These are phyloP conservation scores for Promerops cafer DNA, from an alignment of 2,113 vertebrate genomes.

Conservation along the genomic window DNA sequence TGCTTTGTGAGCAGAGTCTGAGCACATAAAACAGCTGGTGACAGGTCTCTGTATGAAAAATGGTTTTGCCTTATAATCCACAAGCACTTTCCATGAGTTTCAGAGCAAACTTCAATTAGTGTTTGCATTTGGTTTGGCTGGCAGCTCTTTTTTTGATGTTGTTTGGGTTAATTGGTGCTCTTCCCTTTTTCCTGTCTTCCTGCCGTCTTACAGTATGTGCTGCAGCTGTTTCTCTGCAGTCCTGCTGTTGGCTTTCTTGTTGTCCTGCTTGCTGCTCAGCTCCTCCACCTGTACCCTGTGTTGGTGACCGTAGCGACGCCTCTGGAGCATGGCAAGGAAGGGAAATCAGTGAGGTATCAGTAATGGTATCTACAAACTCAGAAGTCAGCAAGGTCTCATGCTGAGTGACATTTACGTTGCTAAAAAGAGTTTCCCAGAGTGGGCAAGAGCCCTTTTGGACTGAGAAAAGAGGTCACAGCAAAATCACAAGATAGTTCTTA, in stretches of 20 bases:
- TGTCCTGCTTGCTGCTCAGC: neutral
- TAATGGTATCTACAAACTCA: neutral
- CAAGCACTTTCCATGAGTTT: accelerated
- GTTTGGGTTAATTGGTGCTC: neutral
- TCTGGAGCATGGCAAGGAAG: neutral
- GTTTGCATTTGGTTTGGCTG: neutral
- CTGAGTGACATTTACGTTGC: neutral
- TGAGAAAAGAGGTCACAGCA: neutral
- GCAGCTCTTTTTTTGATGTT: neutral
- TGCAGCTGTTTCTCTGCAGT: neutral
- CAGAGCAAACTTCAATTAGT: neutral
- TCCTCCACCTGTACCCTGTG: neutral
- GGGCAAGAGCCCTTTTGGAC: neutral
- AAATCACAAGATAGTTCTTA: neutral
- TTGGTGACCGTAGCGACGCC: neutral
- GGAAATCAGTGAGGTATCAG: neutral
- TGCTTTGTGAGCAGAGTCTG: neutral
- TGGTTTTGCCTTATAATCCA: neutral
- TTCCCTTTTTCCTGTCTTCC: neutral
- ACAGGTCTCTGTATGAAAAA: neutral
- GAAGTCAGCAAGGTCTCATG: neutral
- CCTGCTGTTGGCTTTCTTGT: neutral
- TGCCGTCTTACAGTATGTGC: neutral
- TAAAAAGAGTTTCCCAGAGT: neutral
- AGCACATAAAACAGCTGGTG: neutral